These are phyloP conservation scores for Cephus sareptanus DNA, from an alignment of 2,888 invertebrate genomes.

Conservation along the genomic window DNA sequence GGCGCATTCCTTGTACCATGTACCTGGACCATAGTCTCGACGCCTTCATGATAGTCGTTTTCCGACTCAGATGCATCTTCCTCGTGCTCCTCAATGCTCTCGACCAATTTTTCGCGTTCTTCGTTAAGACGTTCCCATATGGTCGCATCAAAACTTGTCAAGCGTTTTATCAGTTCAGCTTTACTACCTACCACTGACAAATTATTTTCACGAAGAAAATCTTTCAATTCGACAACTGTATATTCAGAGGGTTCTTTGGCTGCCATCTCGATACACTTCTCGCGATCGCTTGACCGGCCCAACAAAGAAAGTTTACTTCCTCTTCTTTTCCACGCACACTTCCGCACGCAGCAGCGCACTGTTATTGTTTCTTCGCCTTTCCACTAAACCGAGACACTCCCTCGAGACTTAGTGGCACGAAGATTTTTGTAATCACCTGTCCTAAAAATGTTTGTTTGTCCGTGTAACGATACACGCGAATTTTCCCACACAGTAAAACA, in stretches of 20 bases:
- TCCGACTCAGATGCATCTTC: too few species aligned
- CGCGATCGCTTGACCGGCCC: slow-evolving; percentile 13
- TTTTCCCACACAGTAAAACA: slow-evolving; percentile 9
- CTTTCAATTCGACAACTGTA: slow-evolving; percentile 15
- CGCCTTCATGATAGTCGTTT: too few species aligned
- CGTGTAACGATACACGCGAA: slow-evolving; percentile 2
- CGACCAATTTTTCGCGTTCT: not conserved
- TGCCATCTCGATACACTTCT: slow-evolving; percentile 10
- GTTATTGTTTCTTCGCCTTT: not conserved
- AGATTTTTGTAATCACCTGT: too few species aligned
- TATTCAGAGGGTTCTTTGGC: slow-evolving; percentile 16
- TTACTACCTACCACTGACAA: slow-evolving; percentile 2
- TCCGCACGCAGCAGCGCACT: not conserved
- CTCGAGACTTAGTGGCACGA: too few species aligned
- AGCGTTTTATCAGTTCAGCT: slow-evolving; percentile 13
- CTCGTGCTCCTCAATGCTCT: not conserved
- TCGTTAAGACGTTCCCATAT: slow-evolving; percentile 12
- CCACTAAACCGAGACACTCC: too few species aligned
- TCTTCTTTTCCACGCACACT: not conserved
- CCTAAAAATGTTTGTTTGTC: too few species aligned
- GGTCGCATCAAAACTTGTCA: slow-evolving; percentile 9
- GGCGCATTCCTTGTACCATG: too few species aligned
- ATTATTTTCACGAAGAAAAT: slow-evolving; percentile 17
- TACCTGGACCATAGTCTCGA: too few species aligned
- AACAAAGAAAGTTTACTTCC: slow-evolving; percentile 2